A percentile compares a stretch with the other conserved stretches of the same genome.
phyloP scores from a whole-genome alignment of 2,888 invertebrate species.

The Odontocerum albicorne region DNA sequence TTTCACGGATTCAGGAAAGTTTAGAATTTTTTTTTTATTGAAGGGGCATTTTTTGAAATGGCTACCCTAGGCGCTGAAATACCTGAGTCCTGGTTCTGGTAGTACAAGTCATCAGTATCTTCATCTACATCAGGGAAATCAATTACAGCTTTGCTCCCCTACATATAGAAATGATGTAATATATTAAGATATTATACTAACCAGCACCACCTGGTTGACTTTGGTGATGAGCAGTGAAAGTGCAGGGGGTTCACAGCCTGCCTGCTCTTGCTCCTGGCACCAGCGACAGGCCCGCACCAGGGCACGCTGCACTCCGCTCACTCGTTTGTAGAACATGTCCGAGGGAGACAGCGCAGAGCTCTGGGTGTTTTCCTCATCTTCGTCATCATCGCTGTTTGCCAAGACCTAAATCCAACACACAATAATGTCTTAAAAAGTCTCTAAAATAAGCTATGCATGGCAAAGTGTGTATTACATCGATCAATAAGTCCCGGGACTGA shows the following conservation, averaged over 20 bases:
- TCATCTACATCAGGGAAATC: neutral
- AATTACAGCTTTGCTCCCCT: too few species aligned
- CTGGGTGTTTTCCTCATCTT: slow-evolving; percentile 13
- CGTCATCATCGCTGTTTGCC: slow-evolving; percentile 38
- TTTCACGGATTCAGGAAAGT: too few species aligned
- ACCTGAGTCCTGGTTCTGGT: too few species aligned
- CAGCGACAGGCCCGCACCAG: slow-evolving; percentile 41
- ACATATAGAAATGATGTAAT: neutral
- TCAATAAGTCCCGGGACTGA: too few species aligned
- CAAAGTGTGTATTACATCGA: too few species aligned
- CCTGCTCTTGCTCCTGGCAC: slow-evolving; percentile 32
- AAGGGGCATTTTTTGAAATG: too few species aligned
- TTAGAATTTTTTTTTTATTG: neutral
- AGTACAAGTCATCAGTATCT: slow-evolving; percentile 18
- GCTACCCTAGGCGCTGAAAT: too few species aligned
- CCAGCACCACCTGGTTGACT: slow-evolving; percentile 33
- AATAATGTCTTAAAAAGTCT: too few species aligned
- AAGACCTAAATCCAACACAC: too few species aligned
- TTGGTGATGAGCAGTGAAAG: slow-evolving; percentile 30
- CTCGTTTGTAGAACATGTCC: slow-evolving; percentile 51
- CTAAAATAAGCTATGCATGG: too few species aligned
- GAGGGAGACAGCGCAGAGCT: slow-evolving; percentile 41
- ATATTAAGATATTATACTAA: slow-evolving; percentile 10
- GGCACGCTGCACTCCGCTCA: slow-evolving; percentile 42
- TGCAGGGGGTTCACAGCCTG: slow-evolving; percentile 29